These are phyloP conservation scores for Zootermopsis nevadensis DNA, from an alignment of 2,888 invertebrate species.

Conservation along the genomic window DNA sequence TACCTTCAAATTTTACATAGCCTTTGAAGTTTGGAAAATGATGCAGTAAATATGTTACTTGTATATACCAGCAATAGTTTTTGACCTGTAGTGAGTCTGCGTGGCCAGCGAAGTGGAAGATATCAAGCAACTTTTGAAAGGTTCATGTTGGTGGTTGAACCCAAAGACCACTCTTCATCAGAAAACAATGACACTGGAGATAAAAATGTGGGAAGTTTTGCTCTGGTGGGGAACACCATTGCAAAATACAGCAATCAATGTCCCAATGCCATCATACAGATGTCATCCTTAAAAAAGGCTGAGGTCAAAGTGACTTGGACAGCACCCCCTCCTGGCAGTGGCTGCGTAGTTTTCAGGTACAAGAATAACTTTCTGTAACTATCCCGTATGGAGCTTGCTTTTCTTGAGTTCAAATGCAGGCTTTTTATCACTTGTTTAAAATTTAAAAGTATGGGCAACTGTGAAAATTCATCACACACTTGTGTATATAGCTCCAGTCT, in stretches of 20 bases:
- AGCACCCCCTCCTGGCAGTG: conserved; percentile 81
- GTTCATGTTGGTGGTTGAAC: conserved; percentile 63
- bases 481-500: too few relatives aligned
- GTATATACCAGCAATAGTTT: neutral
- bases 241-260: conserved; percentile 62
- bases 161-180: conserved; percentile 13
- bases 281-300: conserved; percentile 79
- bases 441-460: too few relatives aligned
- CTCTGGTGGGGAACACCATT: conserved; percentile 60
- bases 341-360: conserved; percentile 81
- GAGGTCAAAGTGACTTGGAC: conserved; percentile 82
- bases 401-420: too few relatives aligned
- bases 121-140: conserved; percentile 62
- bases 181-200: conserved; percentile 47
- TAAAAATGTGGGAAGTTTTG: conserved; percentile 59
- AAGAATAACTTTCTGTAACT: conserved; percentile 38
- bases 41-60: neutral
- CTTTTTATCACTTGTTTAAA: too few relatives aligned
- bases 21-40: too few relatives aligned
- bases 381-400: too few relatives aligned
- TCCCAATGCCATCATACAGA: conserved; percentile 84
- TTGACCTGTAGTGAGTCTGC: conserved; percentile 60
- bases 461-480: too few relatives aligned
- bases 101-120: conserved; percentile 59
- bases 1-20: too few relatives aligned